phyloP scores from a whole-genome alignment of 2,888 invertebrate genomes.

The Mongoloraphidia duomilia region DNA sequence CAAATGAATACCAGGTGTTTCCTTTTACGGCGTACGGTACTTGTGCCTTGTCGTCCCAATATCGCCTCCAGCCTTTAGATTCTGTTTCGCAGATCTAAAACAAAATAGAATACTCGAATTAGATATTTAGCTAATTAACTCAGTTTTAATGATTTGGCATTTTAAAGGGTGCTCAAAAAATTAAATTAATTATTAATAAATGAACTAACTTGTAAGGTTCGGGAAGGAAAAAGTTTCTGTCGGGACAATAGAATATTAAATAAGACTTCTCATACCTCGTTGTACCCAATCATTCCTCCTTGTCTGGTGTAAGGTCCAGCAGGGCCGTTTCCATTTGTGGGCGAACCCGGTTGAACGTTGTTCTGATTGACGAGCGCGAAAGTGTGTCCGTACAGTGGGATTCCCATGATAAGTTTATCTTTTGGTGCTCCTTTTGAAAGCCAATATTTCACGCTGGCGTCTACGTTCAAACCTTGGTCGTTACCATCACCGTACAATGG shows the following conservation, averaged over 20 bases:
- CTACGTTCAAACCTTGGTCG: constrained; percentile 19
- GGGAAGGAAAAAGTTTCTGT: neutral
- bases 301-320: constrained; percentile 48
- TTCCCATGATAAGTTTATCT: constrained; percentile 51
- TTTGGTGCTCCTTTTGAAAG: constrained; percentile 38
- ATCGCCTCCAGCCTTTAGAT: too few relatives aligned
- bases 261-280: constrained; percentile 38
- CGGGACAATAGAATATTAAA: too few relatives aligned
- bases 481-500: constrained; percentile 39
- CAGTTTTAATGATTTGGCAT: too few relatives aligned
- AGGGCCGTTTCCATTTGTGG: constrained; percentile 37
- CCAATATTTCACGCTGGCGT: constrained; percentile 33
- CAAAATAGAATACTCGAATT: neutral
- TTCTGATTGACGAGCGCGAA: constrained; percentile 38
- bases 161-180: too few relatives aligned
- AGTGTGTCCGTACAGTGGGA: constrained; percentile 54
- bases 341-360: constrained; percentile 36
- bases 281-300: constrained; percentile 49
- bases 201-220: too few relatives aligned
- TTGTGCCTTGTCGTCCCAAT: constrained; percentile 23
- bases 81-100: constrained; percentile 23
- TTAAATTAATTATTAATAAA: too few relatives aligned
- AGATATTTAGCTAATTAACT: neutral
- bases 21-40: constrained; percentile 30
- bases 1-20: constrained; percentile 29